Evolutionary conservation across 1,140 invertebrate species (phyloP).

Genomic region (Agraylea sexmaculata): DNA sequence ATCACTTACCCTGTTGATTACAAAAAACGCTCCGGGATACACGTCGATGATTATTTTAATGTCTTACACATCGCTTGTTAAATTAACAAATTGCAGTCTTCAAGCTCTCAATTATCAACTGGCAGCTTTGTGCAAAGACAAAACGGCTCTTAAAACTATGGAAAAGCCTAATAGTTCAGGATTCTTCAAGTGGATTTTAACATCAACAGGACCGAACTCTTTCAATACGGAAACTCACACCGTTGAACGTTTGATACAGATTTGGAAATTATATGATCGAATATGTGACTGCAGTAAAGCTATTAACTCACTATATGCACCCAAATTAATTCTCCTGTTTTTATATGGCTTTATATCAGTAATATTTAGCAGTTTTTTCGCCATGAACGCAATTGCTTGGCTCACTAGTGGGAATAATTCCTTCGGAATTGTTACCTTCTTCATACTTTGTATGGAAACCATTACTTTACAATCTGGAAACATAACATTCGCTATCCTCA

Average conservation of each 20-base stretch:
- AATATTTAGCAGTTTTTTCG: conserved; percentile 6
- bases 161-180: not conserved
- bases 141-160: not conserved
- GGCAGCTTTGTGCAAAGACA: not conserved
- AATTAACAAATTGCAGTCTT: not conserved
- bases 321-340: conserved; percentile 1
- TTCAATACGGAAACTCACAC: not conserved
- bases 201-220: not conserved
- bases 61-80: not conserved
- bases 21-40: not conserved
- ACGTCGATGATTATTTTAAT: not conserved
- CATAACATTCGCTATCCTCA: not conserved
- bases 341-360: not conserved
- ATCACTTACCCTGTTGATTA: not conserved
- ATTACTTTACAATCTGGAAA: not conserved
- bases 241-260: not conserved
- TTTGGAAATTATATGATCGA: conserved; percentile 2
- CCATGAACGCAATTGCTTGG: not conserved
- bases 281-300: conserved; percentile 5
- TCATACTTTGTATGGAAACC: not conserved
- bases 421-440: not conserved
- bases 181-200: not conserved
- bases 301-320: conserved; percentile 1
- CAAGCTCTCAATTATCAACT: not conserved
- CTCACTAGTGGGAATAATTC: not conserved